These are phyloP conservation scores for Hephaestus fuliginosus DNA, from an alignment of 2,797 vertebrate genomes.

Conservation along the genomic window DNA sequence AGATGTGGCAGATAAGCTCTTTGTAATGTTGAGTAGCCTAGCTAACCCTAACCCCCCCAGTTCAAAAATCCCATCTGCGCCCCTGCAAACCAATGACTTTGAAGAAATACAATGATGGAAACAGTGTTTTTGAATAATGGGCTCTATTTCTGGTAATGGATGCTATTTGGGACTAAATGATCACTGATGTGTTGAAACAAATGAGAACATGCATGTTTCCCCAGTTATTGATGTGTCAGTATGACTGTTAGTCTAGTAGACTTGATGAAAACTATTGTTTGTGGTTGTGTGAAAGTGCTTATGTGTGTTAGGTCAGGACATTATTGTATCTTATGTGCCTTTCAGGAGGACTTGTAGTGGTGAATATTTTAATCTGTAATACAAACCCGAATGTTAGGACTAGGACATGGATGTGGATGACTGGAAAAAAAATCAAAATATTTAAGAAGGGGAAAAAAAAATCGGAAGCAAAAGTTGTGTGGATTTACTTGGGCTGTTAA, in stretches of 20 bases:
- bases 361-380: slow-evolving; percentile 16
- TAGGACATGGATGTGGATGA: slow-evolving; percentile 11
- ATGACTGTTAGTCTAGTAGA: slow-evolving; percentile 33
- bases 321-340: neutral
- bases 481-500: neutral
- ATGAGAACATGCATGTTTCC: neutral
- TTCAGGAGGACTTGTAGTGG: neutral
- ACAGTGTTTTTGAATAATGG: neutral
- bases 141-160: neutral
- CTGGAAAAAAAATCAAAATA: slow-evolving; percentile 24
- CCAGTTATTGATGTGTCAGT: slow-evolving; percentile 19
- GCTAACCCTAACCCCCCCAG: too few species aligned
- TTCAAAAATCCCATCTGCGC: too few species aligned
- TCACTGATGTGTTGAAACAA: neutral
- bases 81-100: neutral
- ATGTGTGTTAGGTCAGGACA: neutral
- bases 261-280: slow-evolving; percentile 8
- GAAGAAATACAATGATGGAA: neutral
- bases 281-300: slow-evolving; percentile 22
- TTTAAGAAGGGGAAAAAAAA: slow-evolving; percentile 7
- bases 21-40: too few species aligned
- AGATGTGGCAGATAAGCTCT: too few species aligned
- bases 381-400: slow-evolving; percentile 28
- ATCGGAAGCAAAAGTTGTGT: neutral
- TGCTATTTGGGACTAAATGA: neutral